Evolutionary conservation across 2,888 invertebrate genomes (phyloP), one percentile per base, ranked within the genome.

Genomic region (Trilocha varians): DNA sequence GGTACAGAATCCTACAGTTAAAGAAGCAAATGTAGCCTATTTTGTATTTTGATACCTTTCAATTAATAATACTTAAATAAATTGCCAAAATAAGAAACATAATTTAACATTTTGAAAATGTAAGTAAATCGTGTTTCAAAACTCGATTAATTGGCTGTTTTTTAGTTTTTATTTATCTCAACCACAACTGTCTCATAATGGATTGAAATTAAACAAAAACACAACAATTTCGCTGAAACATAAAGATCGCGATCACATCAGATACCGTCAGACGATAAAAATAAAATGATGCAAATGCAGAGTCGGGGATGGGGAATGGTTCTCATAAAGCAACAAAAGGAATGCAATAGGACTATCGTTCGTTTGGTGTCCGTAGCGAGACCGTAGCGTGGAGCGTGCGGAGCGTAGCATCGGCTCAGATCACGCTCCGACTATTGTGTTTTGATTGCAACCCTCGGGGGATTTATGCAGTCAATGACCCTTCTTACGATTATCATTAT

Each of bases 271-370:
- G 78, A 65, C 62, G 59, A 65, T 25, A 25, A 25, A 75, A 75
- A 75, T 82, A 72, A 73, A 78, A 75, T 74, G 75, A 79, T 78
- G 70, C 69, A 74, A 77, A 76, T 67, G 66, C 69, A 57, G 65
- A 60, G 69, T 63, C 70, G 63, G 72, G 66, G 67, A 64, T 57
- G 59, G 71, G 67, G 74, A 74, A 75, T 71, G 69, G 70, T 73
- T 75, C 78, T 78, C 78, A 71, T 75, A 68, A 77, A 64, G 67
- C 64, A 77, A 78, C 75, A 84, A 83, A 80, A 79, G 73, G 70
- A 77, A 77, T 58, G 66, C 68, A 63, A 72, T 66, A 67, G 65
- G 66, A 69, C 73, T 76, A 76, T 72, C 73, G 63, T 59, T 58
- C 63, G 77, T 75, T 78, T 72, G 79, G 71, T 73, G 65, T 59